phyloP scores from a whole-genome alignment of 1,140 invertebrate genomes.

The Belonocnema kinseyi region DNA sequence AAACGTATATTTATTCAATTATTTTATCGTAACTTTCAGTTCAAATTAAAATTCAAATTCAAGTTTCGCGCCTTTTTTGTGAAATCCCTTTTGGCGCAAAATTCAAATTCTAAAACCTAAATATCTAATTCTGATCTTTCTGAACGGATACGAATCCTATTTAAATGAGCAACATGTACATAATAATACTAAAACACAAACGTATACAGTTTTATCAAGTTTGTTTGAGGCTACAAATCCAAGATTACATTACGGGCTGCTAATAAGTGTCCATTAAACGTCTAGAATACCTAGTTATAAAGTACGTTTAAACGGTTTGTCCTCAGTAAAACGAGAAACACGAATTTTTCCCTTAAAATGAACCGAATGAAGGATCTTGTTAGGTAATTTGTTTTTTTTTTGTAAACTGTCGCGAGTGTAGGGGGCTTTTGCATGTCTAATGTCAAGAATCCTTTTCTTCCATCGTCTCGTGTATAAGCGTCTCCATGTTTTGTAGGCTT shows the following conservation, averaged over 20 bases:
- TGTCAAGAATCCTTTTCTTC: conserved; percentile 10
- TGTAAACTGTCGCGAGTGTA: background rate
- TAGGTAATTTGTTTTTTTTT: conserved; percentile 18
- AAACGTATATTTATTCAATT: background rate
- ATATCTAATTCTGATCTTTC: too few species aligned
- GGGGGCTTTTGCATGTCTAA: conserved; percentile 3
- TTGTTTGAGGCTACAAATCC: background rate
- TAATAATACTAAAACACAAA: background rate
- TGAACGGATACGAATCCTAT: too few species aligned
- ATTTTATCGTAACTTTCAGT: too few species aligned
- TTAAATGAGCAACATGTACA: too few species aligned
- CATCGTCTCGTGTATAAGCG: background rate
- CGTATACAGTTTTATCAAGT: background rate
- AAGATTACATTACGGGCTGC: background rate
- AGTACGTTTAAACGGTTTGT: background rate
- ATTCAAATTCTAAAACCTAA: background rate
- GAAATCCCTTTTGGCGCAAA: background rate
- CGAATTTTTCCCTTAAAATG: conserved; percentile 1
- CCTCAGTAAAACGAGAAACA: conserved; percentile 7
- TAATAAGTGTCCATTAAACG: conserved; percentile 18
- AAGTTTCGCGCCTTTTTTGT: background rate
- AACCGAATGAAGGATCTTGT: conserved; percentile 7
- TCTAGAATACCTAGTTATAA: conserved; percentile 1
- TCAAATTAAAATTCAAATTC: too few species aligned
- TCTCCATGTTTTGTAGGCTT: background rate